phyloP scores from a whole-genome alignment of 2,888 invertebrate species.

The Metacarcinus magister region DNA sequence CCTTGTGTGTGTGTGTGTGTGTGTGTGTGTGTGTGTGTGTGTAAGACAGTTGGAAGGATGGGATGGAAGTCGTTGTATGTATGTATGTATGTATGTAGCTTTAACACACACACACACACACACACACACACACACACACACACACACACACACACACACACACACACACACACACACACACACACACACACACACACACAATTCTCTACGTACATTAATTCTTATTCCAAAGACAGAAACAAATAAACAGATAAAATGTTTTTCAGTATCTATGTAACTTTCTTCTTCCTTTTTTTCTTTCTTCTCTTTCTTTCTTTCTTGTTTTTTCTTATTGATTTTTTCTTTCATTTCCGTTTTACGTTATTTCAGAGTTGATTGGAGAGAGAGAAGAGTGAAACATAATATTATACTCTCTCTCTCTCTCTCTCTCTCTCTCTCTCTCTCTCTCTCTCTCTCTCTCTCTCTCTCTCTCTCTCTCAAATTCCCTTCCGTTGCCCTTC shows the following conservation, averaged over 20 bases:
- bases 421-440: slow-evolving; percentile 44
- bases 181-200: no score
- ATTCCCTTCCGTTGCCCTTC: not conserved
- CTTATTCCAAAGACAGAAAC: no score
- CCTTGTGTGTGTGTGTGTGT: slow-evolving; percentile 21
- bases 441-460: slow-evolving; percentile 29
- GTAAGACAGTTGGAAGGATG: not conserved
- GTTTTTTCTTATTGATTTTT: not conserved
- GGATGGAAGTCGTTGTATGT: not conserved
- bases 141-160: no score
- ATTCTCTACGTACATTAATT: no score
- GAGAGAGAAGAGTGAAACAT: not conserved
- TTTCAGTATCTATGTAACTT: not conserved
- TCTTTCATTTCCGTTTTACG: not conserved
- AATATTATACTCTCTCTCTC: not conserved
- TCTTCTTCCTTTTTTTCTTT: not conserved
- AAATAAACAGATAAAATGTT: not conserved
- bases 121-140: no score
- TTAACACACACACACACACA: not conserved
- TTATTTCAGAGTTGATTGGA: not conserved
- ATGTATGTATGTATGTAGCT: not conserved
- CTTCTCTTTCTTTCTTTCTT: not conserved
- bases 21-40: slow-evolving; percentile 53
- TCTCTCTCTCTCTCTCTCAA: not conserved
- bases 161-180: no score